These are phyloP conservation scores for Drosophila biarmipes DNA, from an alignment of 1,140 invertebrate species.

Conservation along the genomic window DNA sequence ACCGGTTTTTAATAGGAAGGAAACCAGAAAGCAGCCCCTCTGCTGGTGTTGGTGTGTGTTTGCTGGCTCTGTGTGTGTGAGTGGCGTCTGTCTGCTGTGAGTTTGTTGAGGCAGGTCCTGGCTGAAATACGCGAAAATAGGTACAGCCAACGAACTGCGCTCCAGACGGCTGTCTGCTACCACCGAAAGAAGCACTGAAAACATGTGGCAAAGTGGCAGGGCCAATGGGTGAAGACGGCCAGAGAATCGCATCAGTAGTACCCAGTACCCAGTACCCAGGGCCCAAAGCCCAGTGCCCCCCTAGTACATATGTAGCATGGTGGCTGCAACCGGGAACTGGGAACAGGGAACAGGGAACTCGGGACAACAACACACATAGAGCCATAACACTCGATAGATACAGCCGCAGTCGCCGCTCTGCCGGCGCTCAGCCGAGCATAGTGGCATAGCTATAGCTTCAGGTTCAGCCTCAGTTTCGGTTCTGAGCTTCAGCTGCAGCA, in stretches of 20 bases:
- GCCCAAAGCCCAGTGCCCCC: too few relatives aligned
- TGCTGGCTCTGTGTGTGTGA: slow-evolving; percentile 31
- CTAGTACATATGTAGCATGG: slow-evolving; percentile 56
- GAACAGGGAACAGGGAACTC: slow-evolving; percentile 39
- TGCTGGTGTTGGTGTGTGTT: slow-evolving; percentile 15
- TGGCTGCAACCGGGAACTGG: slow-evolving; percentile 44
- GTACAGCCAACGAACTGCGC: slow-evolving; percentile 84
- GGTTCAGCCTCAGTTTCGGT: slow-evolving; percentile 65
- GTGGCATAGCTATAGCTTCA: slow-evolving; percentile 43
- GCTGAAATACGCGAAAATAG: slow-evolving; percentile 80
- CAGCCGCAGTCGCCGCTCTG: slow-evolving; percentile 49
- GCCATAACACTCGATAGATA: slow-evolving; percentile 81
- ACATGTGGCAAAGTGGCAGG: slow-evolving; percentile 69
- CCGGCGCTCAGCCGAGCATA: slow-evolving; percentile 21
- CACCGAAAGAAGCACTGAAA: slow-evolving; percentile 56
- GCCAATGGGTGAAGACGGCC: slow-evolving; percentile 75
- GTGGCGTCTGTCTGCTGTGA: slow-evolving; percentile 58
- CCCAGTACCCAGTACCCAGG: slow-evolving; percentile 11
- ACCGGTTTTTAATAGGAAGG: slow-evolving; percentile 74
- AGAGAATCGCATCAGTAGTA: slow-evolving; percentile 22
- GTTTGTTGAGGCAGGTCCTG: slow-evolving; percentile 84
- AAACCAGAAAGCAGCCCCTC: slow-evolving; percentile 65
- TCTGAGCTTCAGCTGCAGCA: slow-evolving; percentile 68
- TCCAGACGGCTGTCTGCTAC: slow-evolving; percentile 58
- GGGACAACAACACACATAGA: slow-evolving; percentile 70